A percentile compares a stretch with the other conserved stretches of the same genome.
These are phyloP conservation scores for Calliscelio sp. DNA, from an alignment of 2,888 invertebrate species.

Conservation along the genomic window DNA sequence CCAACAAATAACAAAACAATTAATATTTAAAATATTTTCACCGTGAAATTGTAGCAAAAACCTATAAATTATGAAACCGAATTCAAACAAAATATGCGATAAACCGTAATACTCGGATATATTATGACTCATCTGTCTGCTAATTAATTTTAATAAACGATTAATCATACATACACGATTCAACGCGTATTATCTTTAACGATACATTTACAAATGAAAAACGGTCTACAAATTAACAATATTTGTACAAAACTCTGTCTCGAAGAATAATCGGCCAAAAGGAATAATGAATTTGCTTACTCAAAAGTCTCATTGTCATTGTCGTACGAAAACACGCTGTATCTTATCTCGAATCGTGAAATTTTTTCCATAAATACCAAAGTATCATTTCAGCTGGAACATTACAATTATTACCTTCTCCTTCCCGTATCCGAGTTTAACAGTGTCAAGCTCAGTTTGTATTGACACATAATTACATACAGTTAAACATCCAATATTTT, in stretches of 20 bases:
- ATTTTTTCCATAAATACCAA: constrained; percentile 56
- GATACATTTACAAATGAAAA: constrained; percentile 38
- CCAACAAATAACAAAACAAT: too few relatives aligned
- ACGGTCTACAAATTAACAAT: constrained; percentile 58
- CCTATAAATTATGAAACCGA: too few relatives aligned
- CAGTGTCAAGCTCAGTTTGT: constrained; percentile 29
- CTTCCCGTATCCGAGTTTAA: neutral
- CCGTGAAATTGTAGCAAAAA: too few relatives aligned
- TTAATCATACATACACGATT: constrained; percentile 23
- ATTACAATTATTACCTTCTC: constrained; percentile 48
- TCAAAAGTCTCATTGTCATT: constrained; percentile 43
- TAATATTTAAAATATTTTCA: too few relatives aligned
- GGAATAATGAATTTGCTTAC: constrained; percentile 52
- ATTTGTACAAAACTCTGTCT: constrained; percentile 46
- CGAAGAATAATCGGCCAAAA: constrained; percentile 37
- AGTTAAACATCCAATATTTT: constrained; percentile 16
- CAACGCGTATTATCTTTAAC: constrained; percentile 43
- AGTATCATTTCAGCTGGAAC: constrained; percentile 63
- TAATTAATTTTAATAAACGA: constrained; percentile 59
- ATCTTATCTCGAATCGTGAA: constrained; percentile 59
- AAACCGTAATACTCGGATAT: too few relatives aligned
- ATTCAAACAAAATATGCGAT: too few relatives aligned
- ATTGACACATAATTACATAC: constrained; percentile 30
- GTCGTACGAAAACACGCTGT: constrained; percentile 49
- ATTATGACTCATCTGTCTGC: constrained; percentile 51